These are phyloP conservation scores for Standfussiana lucernea DNA, from an alignment of 2,888 invertebrate species.

Conservation along the genomic window DNA sequence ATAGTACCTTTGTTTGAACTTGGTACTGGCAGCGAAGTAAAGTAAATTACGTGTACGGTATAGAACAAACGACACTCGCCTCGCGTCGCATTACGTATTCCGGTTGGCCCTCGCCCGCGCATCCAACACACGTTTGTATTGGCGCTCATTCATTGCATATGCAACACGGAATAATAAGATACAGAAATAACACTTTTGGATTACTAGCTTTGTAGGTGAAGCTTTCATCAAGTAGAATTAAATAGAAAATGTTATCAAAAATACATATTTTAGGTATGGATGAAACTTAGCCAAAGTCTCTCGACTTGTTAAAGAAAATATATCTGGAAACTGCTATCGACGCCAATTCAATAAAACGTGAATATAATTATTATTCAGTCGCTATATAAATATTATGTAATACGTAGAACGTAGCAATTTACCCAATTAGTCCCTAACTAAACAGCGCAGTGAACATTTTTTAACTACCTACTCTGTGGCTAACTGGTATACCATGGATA, in stretches of 20 bases:
- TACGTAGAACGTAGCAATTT: not conserved
- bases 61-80: conserved; percentile 68
- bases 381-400: not conserved
- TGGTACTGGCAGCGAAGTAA: conserved; percentile 35
- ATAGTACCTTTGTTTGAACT: conserved; percentile 16
- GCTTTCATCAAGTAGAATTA: not conserved
- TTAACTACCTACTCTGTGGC: not conserved
- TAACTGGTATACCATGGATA: conserved; percentile 27
- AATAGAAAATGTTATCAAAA: not conserved
- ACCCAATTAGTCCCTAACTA: not conserved
- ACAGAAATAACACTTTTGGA: conserved; percentile 36
- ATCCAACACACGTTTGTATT: conserved; percentile 52
- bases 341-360: not conserved
- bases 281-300: not conserved
- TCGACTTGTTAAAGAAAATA: not conserved
- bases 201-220: not conserved
- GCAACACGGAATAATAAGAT: not conserved
- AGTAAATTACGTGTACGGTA: conserved; percentile 41
- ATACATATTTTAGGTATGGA: not conserved
- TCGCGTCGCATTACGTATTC: conserved; percentile 67
- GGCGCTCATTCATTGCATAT: conserved; percentile 66
- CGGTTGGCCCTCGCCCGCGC: conserved; percentile 57
- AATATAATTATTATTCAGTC: not conserved
- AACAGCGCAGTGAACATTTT: conserved; percentile 17
- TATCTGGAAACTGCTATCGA: not conserved